Evolutionary conservation across 2,797 vertebrate genomes (phyloP).

Genomic region (Pangasius macronema): DNA sequence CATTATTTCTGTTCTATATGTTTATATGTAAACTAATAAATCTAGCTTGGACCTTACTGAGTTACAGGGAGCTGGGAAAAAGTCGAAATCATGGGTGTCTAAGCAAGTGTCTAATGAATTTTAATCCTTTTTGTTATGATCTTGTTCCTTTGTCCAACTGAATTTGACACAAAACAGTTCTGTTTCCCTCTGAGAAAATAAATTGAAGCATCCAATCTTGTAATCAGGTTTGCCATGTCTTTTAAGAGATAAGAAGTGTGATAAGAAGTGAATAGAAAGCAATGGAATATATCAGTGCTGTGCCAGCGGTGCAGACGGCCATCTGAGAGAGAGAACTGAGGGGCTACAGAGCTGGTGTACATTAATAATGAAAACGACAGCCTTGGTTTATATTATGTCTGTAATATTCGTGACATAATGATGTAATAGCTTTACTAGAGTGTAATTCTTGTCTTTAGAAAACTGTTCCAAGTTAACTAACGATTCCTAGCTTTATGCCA

Average conservation of each 20-base stretch:
- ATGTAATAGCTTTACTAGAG: not conserved
- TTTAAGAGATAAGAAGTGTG: constrained; percentile 18
- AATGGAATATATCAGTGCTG: constrained; percentile 39
- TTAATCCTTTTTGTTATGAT: not conserved
- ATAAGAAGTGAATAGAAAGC: constrained; percentile 30
- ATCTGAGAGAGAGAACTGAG: not conserved
- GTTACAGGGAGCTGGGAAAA: not conserved
- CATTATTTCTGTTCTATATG: not conserved
- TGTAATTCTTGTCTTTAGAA: not conserved
- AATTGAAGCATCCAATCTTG: constrained; percentile 34
- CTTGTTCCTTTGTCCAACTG: not conserved
- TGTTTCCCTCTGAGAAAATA: constrained; percentile 28
- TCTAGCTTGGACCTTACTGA: not conserved
- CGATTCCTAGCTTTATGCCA: not conserved
- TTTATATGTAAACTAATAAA: not conserved
- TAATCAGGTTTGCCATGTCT: constrained; percentile 43
- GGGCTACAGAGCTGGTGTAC: not conserved
- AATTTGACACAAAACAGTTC: not conserved
- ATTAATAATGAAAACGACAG: constrained; percentile 7
- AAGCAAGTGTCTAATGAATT: not conserved
- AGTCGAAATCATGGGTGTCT: not conserved
- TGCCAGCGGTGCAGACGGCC: not conserved
- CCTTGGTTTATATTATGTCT: not conserved
- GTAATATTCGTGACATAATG: not conserved
- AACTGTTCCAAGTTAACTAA: not conserved